These are phyloP conservation scores for Eremobia ochroleuca DNA, from an alignment of 2,888 invertebrate species.

Conservation along the genomic window DNA sequence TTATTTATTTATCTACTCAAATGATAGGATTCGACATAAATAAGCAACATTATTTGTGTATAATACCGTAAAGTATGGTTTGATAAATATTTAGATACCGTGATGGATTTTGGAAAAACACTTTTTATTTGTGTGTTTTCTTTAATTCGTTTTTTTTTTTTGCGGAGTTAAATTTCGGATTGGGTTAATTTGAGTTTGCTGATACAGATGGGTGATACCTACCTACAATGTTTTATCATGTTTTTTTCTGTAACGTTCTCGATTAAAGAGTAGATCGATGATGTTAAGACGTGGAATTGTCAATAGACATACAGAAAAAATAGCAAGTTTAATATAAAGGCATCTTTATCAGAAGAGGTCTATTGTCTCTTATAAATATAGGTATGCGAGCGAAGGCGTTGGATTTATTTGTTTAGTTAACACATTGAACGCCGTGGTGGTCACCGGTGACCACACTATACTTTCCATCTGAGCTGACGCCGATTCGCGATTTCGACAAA, in stretches of 20 bases:
- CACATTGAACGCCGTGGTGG: too few species aligned
- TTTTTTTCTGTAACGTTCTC: background rate
- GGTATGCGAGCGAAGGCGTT: too few species aligned
- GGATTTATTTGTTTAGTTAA: background rate
- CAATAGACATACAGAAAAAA: background rate
- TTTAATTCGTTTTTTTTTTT: conserved; percentile 21
- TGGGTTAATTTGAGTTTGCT: background rate
- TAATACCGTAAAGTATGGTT: conserved; percentile 44
- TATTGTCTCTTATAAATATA: too few species aligned
- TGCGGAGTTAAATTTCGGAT: conserved; percentile 13
- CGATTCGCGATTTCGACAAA: too few species aligned
- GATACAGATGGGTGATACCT: background rate
- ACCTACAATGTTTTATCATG: background rate
- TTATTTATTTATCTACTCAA: conserved; percentile 86
- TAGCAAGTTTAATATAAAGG: background rate
- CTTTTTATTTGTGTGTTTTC: conserved; percentile 15
- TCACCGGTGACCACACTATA: too few species aligned
- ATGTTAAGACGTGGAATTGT: background rate
- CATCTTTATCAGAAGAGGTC: too few species aligned
- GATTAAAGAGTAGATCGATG: background rate
- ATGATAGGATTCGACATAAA: conserved; percentile 83
- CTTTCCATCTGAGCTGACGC: too few species aligned
- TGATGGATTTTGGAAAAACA: conserved; percentile 38
- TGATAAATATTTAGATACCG: conserved; percentile 56
- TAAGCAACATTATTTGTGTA: conserved; percentile 75